phyloP scores from a whole-genome alignment of 1,140 invertebrate genomes.

The Tribolium madens region DNA sequence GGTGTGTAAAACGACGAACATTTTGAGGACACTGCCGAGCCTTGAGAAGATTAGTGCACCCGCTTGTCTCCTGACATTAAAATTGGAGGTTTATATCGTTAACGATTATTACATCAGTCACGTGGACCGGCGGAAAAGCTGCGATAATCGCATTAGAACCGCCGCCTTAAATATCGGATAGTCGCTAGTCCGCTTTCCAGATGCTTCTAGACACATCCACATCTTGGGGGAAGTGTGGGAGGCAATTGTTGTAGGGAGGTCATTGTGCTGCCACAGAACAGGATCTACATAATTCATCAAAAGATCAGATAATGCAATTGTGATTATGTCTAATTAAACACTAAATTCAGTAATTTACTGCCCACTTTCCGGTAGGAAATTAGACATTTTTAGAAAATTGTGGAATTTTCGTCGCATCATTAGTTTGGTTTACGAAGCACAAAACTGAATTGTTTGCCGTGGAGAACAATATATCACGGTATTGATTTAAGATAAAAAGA shows the following conservation, averaged over 20 bases:
- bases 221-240: conserved; percentile 3
- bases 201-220: conserved; percentile 27
- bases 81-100: conserved; percentile 45
- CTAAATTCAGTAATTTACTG: not conserved
- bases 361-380: not conserved
- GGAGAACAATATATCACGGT: conserved; percentile 16
- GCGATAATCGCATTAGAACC: conserved; percentile 43
- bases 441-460: not conserved
- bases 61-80: conserved; percentile 43
- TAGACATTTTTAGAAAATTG: not conserved
- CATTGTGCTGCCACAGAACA: not conserved
- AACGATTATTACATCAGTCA: conserved; percentile 43
- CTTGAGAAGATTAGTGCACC: conserved; percentile 41
- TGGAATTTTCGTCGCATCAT: conserved; percentile 12
- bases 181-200: conserved; percentile 22
- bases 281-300: conserved; percentile 8
- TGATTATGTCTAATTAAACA: not conserved
- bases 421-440: conserved; percentile 13
- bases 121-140: conserved; percentile 44
- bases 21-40: conserved; percentile 36
- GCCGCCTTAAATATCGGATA: conserved; percentile 43
- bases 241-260: not conserved
- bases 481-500: conserved; percentile 3
- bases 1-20: conserved; percentile 23
- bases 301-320: not conserved